A percentile compares a stretch with the other conserved stretches of the same genome.
These are phyloP conservation scores for Paralichthys olivaceus DNA, from an alignment of 2,113 vertebrate genomes.

Conservation along the genomic window DNA sequence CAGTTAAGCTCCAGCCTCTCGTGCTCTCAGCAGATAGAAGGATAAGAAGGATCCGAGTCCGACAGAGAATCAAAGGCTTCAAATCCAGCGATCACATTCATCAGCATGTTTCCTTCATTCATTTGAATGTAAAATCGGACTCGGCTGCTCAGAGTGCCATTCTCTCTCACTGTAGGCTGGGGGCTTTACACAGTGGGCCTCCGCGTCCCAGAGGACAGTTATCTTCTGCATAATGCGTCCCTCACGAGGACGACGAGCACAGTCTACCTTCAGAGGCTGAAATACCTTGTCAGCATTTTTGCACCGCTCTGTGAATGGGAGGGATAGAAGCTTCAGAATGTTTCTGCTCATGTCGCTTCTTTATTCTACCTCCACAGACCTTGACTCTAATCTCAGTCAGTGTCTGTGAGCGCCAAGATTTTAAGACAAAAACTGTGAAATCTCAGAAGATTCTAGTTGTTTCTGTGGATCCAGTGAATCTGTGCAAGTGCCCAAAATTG, in stretches of 20 bases:
- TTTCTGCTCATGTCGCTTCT: not conserved
- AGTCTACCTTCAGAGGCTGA: conserved; percentile 39
- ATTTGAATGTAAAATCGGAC: conserved; percentile 40
- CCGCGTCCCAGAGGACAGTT: conserved; percentile 23
- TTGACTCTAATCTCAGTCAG: not conserved
- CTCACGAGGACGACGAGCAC: conserved; percentile 53
- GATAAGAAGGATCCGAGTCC: not conserved
- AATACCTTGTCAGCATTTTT: conserved; percentile 61
- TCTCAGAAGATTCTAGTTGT: too few species aligned
- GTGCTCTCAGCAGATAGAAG: conserved; percentile 11
- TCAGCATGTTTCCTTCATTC: conserved; percentile 23
- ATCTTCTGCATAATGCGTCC: conserved; percentile 28
- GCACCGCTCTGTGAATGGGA: not conserved
- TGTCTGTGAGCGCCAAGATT: not conserved
- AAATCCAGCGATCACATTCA: conserved; percentile 19
- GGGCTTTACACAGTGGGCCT: conserved; percentile 21
- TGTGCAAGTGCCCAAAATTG: too few species aligned
- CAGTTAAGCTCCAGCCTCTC: not conserved
- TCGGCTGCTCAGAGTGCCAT: not conserved
- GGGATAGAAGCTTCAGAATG: conserved; percentile 2
- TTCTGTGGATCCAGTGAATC: too few species aligned
- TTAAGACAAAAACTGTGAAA: not conserved
- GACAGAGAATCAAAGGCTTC: conserved; percentile 9
- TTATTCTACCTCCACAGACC: too few species aligned
- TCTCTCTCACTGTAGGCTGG: not conserved